Conservation (phyloP, 2,797 vertebrate species). For the Tiaroga cobitis region DNA sequence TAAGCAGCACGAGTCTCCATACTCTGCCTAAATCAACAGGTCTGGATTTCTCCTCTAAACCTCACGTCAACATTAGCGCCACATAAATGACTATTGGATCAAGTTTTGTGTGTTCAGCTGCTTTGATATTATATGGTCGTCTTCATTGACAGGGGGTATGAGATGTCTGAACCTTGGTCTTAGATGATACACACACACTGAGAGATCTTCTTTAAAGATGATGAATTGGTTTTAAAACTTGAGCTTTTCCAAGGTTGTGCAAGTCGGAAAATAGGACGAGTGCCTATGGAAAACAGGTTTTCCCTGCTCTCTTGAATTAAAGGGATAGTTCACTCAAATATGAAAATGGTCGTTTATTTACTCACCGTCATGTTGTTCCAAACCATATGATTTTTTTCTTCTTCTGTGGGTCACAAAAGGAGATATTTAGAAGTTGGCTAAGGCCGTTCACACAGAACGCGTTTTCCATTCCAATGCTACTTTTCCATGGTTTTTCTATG, state of each 20-base stretch:
- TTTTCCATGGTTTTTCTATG: too few relatives aligned
- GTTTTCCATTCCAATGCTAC: too few relatives aligned
- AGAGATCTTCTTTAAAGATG: constrained; percentile 18
- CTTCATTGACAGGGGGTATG: constrained; percentile 11
- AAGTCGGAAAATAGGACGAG: neutral
- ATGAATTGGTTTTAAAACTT: constrained; percentile 28
- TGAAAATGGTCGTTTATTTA: neutral
- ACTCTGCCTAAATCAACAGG: constrained; percentile 60
- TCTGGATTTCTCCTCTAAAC: constrained; percentile 18
- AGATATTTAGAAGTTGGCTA: neutral
- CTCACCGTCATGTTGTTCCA: neutral
- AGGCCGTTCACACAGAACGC: too few relatives aligned
- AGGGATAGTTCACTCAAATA: neutral
- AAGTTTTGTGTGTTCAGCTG: constrained; percentile 32
- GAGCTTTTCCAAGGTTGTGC: neutral
- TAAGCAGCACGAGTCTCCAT: constrained; percentile 10
- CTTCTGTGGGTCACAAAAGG: neutral
- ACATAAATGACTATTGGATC: constrained; percentile 33
- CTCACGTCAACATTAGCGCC: constrained; percentile 3
- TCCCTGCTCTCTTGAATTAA: neutral
- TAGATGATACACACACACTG: neutral
- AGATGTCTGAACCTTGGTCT: neutral
- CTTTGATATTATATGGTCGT: neutral
- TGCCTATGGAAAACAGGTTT: neutral
- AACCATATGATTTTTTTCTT: neutral